These are phyloP conservation scores for Hiodon alosoides DNA, from an alignment of 2,113 vertebrate genomes.

Conservation along the genomic window DNA sequence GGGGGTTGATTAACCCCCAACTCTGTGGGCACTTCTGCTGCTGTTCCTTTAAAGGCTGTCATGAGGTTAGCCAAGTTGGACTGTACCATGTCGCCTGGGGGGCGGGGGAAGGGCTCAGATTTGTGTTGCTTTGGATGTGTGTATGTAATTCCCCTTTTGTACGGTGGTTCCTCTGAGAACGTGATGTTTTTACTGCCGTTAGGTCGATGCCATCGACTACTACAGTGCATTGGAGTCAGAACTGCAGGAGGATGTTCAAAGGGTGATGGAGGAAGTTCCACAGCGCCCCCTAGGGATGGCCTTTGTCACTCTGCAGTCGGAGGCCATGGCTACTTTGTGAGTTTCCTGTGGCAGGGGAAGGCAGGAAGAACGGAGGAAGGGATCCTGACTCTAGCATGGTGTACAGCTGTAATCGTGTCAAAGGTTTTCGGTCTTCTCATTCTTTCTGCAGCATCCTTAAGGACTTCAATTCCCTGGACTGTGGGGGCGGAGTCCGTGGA, in stretches of 20 bases:
- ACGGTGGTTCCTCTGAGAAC: not conserved
- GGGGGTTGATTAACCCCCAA: conserved; percentile 66
- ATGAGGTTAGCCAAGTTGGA: conserved; percentile 61
- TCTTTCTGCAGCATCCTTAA: conserved; percentile 74
- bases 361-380: not conserved
- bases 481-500: conserved; percentile 34
- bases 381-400: no score
- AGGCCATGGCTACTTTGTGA: conserved; percentile 85
- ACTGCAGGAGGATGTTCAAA: conserved; percentile 59
- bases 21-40: conserved; percentile 78
- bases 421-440: conserved; percentile 20
- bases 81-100: no score
- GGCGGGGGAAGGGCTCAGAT: no score
- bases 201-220: conserved; percentile 88
- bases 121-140: not conserved
- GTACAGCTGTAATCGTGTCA: not conserved
- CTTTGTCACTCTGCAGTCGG: conserved; percentile 83
- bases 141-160: not conserved
- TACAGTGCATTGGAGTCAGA: conserved; percentile 64
- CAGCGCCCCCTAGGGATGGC: conserved; percentile 77
- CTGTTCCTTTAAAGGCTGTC: conserved; percentile 61
- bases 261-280: conserved; percentile 55
- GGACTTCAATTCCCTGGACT: conserved; percentile 87
- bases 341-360: conserved; percentile 34
- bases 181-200: not conserved